A percentile compares a stretch with the other conserved stretches of the same genome.
These are phyloP conservation scores for Prionace glauca DNA, from an alignment of 2,797 vertebrate genomes.

Conservation along the genomic window DNA sequence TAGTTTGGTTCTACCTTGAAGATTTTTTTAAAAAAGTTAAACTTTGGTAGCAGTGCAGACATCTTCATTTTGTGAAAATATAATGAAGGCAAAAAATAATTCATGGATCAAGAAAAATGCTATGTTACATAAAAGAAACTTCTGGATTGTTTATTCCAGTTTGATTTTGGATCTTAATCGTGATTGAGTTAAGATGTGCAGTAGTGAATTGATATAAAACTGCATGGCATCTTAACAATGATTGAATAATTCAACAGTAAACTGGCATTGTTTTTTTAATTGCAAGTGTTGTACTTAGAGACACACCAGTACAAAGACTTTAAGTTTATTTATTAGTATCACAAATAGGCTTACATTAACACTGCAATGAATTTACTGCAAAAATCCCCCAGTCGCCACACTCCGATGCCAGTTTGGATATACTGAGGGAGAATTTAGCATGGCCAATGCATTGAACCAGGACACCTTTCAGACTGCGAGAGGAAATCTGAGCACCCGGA, in stretches of 20 bases:
- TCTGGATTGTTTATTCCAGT: not conserved
- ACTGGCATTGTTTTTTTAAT: not conserved
- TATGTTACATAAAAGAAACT: not conserved
- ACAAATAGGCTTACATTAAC: too few species aligned
- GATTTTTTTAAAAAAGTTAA: not conserved
- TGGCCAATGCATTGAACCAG: too few species aligned
- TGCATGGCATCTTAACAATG: not conserved
- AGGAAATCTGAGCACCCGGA: too few species aligned
- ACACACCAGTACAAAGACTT: not conserved
- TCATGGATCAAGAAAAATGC: not conserved
- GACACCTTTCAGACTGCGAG: too few species aligned
- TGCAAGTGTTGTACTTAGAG: not conserved
- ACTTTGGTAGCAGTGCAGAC: not conserved
- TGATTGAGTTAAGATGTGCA: not conserved
- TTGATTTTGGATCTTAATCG: not conserved
- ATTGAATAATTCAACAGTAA: not conserved
- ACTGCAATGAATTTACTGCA: too few species aligned
- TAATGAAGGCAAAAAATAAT: not conserved
- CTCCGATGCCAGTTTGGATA: too few species aligned
- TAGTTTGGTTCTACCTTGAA: not conserved
- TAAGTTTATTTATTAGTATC: too few species aligned
- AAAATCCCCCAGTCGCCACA: too few species aligned
- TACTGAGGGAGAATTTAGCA: too few species aligned
- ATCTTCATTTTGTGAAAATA: not conserved
- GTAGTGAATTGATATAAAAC: not conserved